phyloP scores from a whole-genome alignment of 2,888 invertebrate genomes.

The Drosophila nigricruria region DNA sequence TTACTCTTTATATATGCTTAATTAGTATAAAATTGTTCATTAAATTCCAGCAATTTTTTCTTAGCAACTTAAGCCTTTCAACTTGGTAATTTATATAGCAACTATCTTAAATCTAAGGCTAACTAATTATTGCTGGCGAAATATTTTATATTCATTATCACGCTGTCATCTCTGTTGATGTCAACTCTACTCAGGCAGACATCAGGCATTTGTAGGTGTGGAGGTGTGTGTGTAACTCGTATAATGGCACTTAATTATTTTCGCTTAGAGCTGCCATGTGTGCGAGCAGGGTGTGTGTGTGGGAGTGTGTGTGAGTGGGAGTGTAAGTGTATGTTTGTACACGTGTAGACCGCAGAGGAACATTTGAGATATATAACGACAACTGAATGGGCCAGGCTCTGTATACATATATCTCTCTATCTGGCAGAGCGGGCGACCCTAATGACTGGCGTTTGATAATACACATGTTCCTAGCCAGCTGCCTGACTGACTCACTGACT shows the following conservation, averaged over 20 bases:
- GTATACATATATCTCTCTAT: not conserved
- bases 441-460: constrained; percentile 78
- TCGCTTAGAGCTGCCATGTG: constrained; percentile 50
- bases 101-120: not conserved
- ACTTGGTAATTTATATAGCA: not conserved
- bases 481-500: not conserved
- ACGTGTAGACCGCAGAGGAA: constrained; percentile 61
- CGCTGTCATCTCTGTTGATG: constrained; percentile 53
- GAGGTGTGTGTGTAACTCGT: constrained; percentile 44
- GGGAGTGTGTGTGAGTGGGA: constrained; percentile 11
- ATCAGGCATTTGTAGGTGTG: not conserved
- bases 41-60: not conserved
- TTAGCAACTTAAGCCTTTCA: not conserved
- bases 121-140: not conserved
- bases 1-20: no score
- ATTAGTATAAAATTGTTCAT: no score
- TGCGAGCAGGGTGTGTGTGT: not conserved
- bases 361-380: constrained; percentile 74
- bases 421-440: constrained; percentile 30
- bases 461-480: constrained; percentile 64
- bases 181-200: constrained; percentile 8
- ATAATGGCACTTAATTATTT: constrained; percentile 74
- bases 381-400: constrained; percentile 31
- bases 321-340: constrained; percentile 45
- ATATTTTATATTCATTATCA: constrained; percentile 27